Evolutionary conservation across 2,888 invertebrate genomes (phyloP).

Genomic region (Brenthis hecate): DNA sequence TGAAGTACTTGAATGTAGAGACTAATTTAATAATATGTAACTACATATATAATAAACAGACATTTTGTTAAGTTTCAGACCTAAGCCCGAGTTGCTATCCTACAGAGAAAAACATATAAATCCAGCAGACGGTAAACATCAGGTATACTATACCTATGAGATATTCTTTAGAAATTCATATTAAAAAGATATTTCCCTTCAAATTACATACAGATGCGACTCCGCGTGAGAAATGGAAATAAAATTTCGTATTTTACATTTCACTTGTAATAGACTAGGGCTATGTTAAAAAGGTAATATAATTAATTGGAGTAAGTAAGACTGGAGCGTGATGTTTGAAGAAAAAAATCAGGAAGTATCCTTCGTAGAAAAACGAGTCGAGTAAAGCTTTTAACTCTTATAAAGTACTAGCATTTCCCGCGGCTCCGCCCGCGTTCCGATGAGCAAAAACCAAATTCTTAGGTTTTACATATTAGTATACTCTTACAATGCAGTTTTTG

Average conservation of each 20-base stretch:
- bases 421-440: too few species aligned
- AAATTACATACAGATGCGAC: slow-evolving; percentile 26
- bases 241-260: slow-evolving; percentile 36
- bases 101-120: slow-evolving; percentile 21
- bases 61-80: too few species aligned
- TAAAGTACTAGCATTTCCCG: neutral
- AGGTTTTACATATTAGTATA: too few species aligned
- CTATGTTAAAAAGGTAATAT: slow-evolving; percentile 15
- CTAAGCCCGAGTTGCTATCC: too few species aligned
- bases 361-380: neutral
- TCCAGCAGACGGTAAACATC: slow-evolving; percentile 26
- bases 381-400: slow-evolving; percentile 5
- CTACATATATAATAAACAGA: neutral
- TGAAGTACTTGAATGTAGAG: too few species aligned
- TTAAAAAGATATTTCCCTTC: slow-evolving; percentile 34
- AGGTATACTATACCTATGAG: slow-evolving; percentile 13
- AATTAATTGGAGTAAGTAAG: slow-evolving; percentile 12
- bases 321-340: neutral
- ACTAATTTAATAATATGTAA: neutral
- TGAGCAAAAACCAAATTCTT: too few species aligned
- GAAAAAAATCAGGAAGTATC: neutral
- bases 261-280: slow-evolving; percentile 34
- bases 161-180: slow-evolving; percentile 35
- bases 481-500: too few species aligned
- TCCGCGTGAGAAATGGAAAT: slow-evolving; percentile 33